Base-by-base conservation (phyloP, 2,888 invertebrate genomes). In the Eristalinus aeneus region DNA sequence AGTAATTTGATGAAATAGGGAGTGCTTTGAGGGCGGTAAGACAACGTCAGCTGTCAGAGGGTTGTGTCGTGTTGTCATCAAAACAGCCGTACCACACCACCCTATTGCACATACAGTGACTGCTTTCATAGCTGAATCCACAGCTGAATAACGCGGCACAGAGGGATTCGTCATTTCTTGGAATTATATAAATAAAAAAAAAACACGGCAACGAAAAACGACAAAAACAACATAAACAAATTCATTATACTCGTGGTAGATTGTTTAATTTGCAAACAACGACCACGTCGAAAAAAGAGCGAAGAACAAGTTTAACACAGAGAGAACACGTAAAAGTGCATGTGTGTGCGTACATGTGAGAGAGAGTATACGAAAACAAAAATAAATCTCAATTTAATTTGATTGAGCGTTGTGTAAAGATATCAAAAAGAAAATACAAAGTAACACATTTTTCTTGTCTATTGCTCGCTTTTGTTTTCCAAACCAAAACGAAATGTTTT, bases 251-350 rank as follows among this genome's bases (percentile, higher is more conserved):
- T 79, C 46, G 54, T 56, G 54, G 74, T 74, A 56, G 54, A 69
- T 69, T 81, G 72, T 72, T 84, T 72, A 84, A 80, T 84, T 79
- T 73, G 76, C 84, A 74, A 75, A 78, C 68, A 76, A 68, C 67
- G 32, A 60, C 11, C 60, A 53, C 63, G 75, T 16, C 53, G 34
- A 74, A 80, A n/a, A 61, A 61, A 23, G 11, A 61, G 53, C 54
- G 58, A 76, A 82, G 64, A 67, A 60, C 58, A 65, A 69, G n/a
- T 39, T 56, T 27, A 73, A 78, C 58, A 53, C 46, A 32, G 36
- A 46, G 64, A 54, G 11, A 56, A 56, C 56, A 56, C 3, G 11
- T 22, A 56, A 2, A 8, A 3, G n/a, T 23, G 22, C 1, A 23
- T 23, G 56, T 56, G 23, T 56, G 22, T 56, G 11, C 11, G 23